phyloP scores from a whole-genome alignment of 1,140 invertebrate genomes.

The Caligus rogercresseyi region DNA sequence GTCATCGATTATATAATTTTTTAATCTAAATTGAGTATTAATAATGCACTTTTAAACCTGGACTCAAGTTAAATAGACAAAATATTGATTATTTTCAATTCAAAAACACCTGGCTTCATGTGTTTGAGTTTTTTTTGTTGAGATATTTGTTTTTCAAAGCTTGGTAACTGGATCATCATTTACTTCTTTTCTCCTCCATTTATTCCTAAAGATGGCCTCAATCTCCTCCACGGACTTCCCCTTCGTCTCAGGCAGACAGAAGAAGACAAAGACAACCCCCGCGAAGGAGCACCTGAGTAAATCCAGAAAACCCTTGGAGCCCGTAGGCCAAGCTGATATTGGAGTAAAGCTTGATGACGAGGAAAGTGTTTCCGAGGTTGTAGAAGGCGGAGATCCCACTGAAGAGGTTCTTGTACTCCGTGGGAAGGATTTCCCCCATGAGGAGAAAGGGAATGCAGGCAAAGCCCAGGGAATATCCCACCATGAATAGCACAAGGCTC shows the following conservation, averaged over 20 bases:
- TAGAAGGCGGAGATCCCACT: slow-evolving; percentile 32
- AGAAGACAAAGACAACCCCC: slow-evolving; percentile 41
- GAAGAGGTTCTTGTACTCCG: slow-evolving; percentile 32
- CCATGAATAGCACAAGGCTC: slow-evolving; percentile 30
- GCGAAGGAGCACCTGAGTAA: slow-evolving; percentile 37
- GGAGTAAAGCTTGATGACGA: slow-evolving; percentile 34
- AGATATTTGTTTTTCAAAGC: too few species aligned
- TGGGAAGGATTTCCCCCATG: slow-evolving; percentile 41
- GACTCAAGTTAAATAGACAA: too few species aligned
- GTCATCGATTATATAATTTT: too few species aligned
- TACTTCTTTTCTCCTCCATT: background rate
- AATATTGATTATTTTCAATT: too few species aligned
- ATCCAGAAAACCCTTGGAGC: slow-evolving; percentile 34
- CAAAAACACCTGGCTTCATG: too few species aligned
- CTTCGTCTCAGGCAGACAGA: slow-evolving; percentile 61
- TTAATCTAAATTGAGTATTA: too few species aligned
- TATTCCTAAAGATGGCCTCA: slow-evolving; percentile 31
- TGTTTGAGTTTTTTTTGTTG: too few species aligned
- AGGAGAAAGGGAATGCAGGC: slow-evolving; percentile 47
- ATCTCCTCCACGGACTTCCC: slow-evolving; percentile 55
- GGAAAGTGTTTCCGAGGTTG: slow-evolving; percentile 36
- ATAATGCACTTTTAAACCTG: too few species aligned
- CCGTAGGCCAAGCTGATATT: slow-evolving; percentile 26
- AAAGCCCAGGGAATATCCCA: slow-evolving; percentile 32
- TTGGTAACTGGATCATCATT: background rate